These are phyloP conservation scores for Pseudachorutes palmiensis DNA, from an alignment of 1,140 invertebrate genomes.

Conservation along the genomic window DNA sequence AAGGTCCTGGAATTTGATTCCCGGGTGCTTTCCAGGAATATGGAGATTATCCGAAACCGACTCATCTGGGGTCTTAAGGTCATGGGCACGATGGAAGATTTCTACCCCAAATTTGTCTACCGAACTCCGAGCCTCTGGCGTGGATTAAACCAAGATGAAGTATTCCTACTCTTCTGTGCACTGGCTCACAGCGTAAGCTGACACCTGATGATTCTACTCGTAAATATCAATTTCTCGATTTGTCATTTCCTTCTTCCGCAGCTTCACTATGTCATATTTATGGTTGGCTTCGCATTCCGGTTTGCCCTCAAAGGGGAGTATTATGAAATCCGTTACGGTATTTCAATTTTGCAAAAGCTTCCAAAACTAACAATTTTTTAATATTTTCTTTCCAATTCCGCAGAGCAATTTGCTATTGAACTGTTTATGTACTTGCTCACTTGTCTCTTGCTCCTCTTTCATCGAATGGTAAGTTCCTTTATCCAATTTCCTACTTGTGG, in stretches of 20 bases:
- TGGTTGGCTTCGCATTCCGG: not conserved
- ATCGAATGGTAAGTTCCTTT: conserved; percentile 6
- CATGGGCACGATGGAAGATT: not conserved
- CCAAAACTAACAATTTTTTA: not conserved
- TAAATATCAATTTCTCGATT: not conserved
- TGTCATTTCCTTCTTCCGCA: not conserved
- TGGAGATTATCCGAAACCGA: not conserved
- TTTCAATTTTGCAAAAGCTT: not conserved
- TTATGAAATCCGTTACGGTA: not conserved
- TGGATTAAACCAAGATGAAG: not conserved
- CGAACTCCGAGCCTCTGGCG: not conserved
- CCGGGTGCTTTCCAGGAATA: not conserved
- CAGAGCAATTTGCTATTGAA: not conserved
- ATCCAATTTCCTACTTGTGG: not conserved
- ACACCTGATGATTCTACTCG: not conserved
- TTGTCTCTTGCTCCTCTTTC: not conserved
- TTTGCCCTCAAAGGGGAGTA: not conserved
- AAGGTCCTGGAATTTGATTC: too few relatives aligned
- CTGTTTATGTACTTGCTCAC: not conserved
- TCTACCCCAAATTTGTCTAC: not conserved
- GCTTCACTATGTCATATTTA: not conserved
- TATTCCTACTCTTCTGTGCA: not conserved
- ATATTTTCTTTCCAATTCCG: not conserved
- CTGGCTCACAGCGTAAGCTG: not conserved
- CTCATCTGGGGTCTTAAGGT: not conserved